Conservation (phyloP, 2,888 invertebrate genomes). For the Xestia sexstrigata region DNA sequence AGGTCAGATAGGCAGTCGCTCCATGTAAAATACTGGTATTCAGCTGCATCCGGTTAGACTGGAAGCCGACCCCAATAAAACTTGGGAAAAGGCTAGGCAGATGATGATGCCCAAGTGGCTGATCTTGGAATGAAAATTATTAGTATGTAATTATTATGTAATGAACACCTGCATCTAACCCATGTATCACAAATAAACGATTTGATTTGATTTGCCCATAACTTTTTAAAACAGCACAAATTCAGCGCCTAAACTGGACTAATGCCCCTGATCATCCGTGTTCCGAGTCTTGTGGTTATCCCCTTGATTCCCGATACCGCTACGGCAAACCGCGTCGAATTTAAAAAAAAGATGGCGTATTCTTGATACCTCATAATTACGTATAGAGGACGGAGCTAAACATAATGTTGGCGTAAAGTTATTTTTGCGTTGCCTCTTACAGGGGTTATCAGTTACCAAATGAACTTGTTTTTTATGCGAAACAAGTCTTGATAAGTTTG, state of each 20-base stretch:
- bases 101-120: too few relatives aligned
- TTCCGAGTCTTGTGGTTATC: background rate
- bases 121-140: too few relatives aligned
- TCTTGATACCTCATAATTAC: constrained; percentile 21
- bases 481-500: constrained; percentile 38
- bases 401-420: constrained; percentile 18
- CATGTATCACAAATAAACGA: too few relatives aligned
- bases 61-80: too few relatives aligned
- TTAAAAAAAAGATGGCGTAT: constrained; percentile 18
- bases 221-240: background rate
- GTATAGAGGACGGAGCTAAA: constrained; percentile 4
- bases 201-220: too few relatives aligned
- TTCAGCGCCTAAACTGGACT: background rate
- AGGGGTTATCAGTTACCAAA: constrained; percentile 55
- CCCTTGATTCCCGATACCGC: background rate
- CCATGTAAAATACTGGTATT: too few relatives aligned
- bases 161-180: too few relatives aligned
- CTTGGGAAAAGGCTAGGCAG: too few relatives aligned
- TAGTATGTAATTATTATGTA: too few relatives aligned
- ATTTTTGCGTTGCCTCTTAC: constrained; percentile 33
- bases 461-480: constrained; percentile 53
- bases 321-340: constrained; percentile 20
- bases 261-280: too few relatives aligned
- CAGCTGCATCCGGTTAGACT: too few relatives aligned
- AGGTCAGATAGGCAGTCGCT: too few relatives aligned